These are phyloP conservation scores for Allacma fusca DNA, from an alignment of 2,888 invertebrate genomes.

Conservation along the genomic window DNA sequence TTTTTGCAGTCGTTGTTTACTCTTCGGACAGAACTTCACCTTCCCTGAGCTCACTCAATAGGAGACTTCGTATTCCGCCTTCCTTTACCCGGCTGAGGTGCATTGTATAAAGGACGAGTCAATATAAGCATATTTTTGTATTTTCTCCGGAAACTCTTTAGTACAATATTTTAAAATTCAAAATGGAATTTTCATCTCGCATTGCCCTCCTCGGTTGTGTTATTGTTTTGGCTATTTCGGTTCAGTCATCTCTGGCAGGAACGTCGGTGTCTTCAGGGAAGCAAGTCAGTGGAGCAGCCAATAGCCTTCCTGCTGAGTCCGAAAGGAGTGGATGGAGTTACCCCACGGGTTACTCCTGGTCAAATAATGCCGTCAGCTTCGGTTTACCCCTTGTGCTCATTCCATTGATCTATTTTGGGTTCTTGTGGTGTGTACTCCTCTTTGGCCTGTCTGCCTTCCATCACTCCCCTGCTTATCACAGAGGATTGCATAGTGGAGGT, in stretches of 20 bases:
- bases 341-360: slow-evolving; percentile 33
- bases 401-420: slow-evolving; percentile 37
- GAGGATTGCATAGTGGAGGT: background rate
- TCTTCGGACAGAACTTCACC: background rate
- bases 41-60: background rate
- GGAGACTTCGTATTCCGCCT: no score
- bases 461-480: background rate
- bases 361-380: background rate
- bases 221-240: slow-evolving; percentile 6
- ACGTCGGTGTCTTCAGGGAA: slow-evolving; percentile 9
- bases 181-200: slow-evolving; percentile 26
- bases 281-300: background rate
- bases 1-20: slow-evolving; percentile 26
- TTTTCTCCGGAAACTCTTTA: no score
- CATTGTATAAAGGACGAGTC: no score
- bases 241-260: background rate
- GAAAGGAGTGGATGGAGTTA: slow-evolving; percentile 35
- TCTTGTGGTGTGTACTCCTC: slow-evolving; percentile 37
- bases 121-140: no score
- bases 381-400: slow-evolving; percentile 37
- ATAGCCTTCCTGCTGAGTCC: background rate
- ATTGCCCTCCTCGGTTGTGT: background rate
- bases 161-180: background rate
- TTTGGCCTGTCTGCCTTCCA: slow-evolving; percentile 38
- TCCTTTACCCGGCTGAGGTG: no score